Percentiles rank a stretch among this genome's conserved stretches.
Evolutionary conservation across 2,797 vertebrate species (phyloP).

Genomic region (Syngnathus rostellatus): DNA sequence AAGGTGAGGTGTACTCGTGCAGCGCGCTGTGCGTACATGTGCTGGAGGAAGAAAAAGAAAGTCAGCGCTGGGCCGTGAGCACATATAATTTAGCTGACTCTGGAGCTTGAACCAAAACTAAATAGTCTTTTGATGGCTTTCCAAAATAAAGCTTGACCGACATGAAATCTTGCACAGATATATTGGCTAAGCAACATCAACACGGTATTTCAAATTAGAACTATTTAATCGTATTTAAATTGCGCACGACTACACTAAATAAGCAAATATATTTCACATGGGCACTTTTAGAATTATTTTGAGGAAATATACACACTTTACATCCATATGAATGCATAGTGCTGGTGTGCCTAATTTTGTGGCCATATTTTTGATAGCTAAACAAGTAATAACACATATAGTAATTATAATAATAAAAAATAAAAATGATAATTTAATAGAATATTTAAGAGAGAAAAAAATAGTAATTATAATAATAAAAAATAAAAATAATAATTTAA

Average conservation of each 20-base stretch:
- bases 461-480: too few relatives aligned
- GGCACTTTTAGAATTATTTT: not conserved
- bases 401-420: too few relatives aligned
- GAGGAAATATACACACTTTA: not conserved
- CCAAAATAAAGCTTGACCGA: constrained; percentile 32
- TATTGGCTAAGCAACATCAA: constrained; percentile 9
- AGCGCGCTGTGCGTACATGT: constrained; percentile 14
- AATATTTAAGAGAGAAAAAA: not conserved
- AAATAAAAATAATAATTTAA: not conserved
- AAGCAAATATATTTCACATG: not conserved
- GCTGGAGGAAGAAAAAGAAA: constrained; percentile 8
- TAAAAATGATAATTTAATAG: not conserved
- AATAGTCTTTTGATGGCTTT: constrained; percentile 29
- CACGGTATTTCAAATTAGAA: not conserved
- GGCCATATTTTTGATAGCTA: not conserved
- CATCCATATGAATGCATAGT: too few relatives aligned
- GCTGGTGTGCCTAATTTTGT: too few relatives aligned
- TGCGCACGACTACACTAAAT: not conserved
- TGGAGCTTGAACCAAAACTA: constrained; percentile 21
- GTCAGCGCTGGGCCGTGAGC: constrained; percentile 23
- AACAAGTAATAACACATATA: not conserved
- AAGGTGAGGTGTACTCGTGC: constrained; percentile 51
- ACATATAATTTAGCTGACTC: constrained; percentile 10
- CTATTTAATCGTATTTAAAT: not conserved
- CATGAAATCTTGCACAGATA: constrained; percentile 27